These are phyloP conservation scores for Melanophora roralis DNA, from an alignment of 2,888 invertebrate species.

Conservation along the genomic window DNA sequence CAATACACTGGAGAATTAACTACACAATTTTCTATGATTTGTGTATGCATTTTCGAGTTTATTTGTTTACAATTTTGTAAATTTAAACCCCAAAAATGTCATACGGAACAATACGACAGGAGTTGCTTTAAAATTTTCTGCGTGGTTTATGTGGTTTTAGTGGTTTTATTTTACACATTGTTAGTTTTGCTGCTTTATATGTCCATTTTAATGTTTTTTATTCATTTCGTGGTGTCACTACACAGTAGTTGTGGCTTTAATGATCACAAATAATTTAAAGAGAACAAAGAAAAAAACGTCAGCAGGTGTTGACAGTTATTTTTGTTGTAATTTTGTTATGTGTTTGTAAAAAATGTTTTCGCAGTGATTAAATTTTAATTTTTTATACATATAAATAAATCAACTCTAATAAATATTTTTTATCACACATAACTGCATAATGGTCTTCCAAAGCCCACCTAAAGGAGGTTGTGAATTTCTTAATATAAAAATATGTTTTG, in stretches of 20 bases:
- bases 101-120: neutral
- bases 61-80: slow-evolving; percentile 63
- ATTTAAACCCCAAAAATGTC: neutral
- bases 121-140: slow-evolving; percentile 32
- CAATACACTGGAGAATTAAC: neutral
- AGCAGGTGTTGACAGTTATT: slow-evolving; percentile 52
- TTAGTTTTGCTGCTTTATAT: slow-evolving; percentile 6
- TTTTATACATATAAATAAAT: slow-evolving; percentile 34
- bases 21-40: slow-evolving; percentile 60
- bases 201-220: neutral
- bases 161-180: slow-evolving; percentile 37
- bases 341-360: slow-evolving; percentile 16
- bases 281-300: neutral
- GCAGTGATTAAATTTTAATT: slow-evolving; percentile 49
- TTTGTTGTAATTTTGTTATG: neutral
- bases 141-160: slow-evolving; percentile 46
- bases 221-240: neutral
- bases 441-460: no score
- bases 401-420: no score
- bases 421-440: no score
- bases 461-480: no score
- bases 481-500: no score
- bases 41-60: slow-evolving; percentile 63
- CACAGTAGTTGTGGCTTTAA: neutral
- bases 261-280: slow-evolving; percentile 25